A percentile compares a stretch with the other conserved stretches of the same genome.
Evolutionary conservation across 53 echinoderm and acorn worm species (phyloP).

Genomic region (Stichopus horrens): DNA sequence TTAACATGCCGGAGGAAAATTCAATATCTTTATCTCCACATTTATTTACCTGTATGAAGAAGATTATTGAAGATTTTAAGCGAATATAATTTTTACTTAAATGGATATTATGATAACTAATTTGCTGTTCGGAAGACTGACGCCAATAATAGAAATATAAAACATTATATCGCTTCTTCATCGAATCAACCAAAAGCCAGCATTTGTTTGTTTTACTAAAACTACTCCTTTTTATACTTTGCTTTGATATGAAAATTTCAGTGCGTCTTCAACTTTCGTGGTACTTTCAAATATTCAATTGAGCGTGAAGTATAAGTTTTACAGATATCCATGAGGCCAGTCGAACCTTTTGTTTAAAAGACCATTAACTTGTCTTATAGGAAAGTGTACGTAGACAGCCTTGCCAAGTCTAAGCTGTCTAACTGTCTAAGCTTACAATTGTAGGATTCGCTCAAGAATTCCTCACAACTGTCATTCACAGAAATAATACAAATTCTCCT

Average conservation of each 20-base stretch:
- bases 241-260: background rate
- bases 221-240: background rate
- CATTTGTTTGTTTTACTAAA: background rate
- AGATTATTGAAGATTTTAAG: too few relatives aligned
- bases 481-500: background rate
- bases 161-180: too few relatives aligned
- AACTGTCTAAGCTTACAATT: background rate
- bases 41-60: too few relatives aligned
- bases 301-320: constrained; percentile 1
- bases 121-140: too few relatives aligned
- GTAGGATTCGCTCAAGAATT: background rate
- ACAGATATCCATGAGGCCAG: background rate
- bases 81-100: too few relatives aligned
- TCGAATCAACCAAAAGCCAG: too few relatives aligned
- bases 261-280: constrained; percentile 22
- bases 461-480: constrained; percentile 19
- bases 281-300: constrained; percentile 18
- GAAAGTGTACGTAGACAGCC: background rate
- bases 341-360: background rate
- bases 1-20: too few relatives aligned
- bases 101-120: too few relatives aligned
- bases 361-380: background rate
- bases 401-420: background rate
- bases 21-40: too few relatives aligned
- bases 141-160: too few relatives aligned